Conservation (phyloP, 2,113 vertebrate genomes). For the Oryzias woworae region DNA sequence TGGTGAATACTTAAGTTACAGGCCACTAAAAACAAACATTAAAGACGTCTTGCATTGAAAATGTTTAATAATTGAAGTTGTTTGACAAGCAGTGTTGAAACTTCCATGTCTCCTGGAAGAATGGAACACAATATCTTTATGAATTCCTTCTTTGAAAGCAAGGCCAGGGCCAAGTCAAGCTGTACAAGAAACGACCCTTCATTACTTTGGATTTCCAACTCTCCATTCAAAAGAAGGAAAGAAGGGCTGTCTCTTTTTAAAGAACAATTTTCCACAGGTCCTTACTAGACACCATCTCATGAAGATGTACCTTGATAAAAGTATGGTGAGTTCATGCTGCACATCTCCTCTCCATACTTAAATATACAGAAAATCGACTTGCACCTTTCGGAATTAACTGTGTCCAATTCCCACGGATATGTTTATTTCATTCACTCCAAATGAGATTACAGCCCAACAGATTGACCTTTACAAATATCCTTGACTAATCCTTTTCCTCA, state of each 20-base stretch:
- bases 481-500: slow-evolving; percentile 59
- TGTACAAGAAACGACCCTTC: no score
- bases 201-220: no score
- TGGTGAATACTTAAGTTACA: background rate
- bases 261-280: slow-evolving; percentile 5
- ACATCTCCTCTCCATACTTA: slow-evolving; percentile 28
- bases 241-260: slow-evolving; percentile 2
- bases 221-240: background rate
- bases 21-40: slow-evolving; percentile 7
- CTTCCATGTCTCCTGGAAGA: background rate
- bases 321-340: slow-evolving; percentile 34
- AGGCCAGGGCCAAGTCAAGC: no score
- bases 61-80: slow-evolving; percentile 6
- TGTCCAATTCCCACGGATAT: slow-evolving; percentile 69
- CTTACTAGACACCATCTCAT: slow-evolving; percentile 5
- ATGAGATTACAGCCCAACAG: slow-evolving; percentile 70
- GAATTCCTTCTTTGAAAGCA: background rate
- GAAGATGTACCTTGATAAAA: slow-evolving; percentile 36
- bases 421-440: slow-evolving; percentile 74
- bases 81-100: no score
- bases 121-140: background rate
- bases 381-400: slow-evolving; percentile 64
- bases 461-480: slow-evolving; percentile 71
- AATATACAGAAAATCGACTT: slow-evolving; percentile 67
- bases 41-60: background rate